Base-by-base conservation (phyloP, 2,113 vertebrate species). In the Helogale parvula region DNA sequence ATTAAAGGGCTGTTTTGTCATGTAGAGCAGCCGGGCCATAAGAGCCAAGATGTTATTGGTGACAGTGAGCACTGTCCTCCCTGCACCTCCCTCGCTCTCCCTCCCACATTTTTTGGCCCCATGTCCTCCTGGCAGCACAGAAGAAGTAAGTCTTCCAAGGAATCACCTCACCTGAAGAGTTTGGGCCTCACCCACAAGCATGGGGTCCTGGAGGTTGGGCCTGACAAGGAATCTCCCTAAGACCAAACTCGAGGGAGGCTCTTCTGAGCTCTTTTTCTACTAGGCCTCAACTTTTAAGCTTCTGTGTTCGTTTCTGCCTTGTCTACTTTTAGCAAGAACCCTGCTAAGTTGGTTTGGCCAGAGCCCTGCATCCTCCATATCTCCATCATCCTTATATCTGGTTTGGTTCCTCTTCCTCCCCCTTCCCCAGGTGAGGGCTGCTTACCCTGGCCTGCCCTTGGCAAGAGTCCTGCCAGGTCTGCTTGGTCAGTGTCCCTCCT, bases 21-120 rank as follows among this genome's bases (percentile, higher is more conserved):
- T 52, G 0, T 29, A 13, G n/a, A 38, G 31, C 4, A 6, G 0
- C 25, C 33, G 11, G 45, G 68, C 60, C 45, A 23, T 8, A 0
- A 41, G 45, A 31, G 57, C 68, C 69, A 52, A 41, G 11, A 33
- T 21, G 41, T 23, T 23, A 8, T 2, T 17, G 29, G 38, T 60
- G 80, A 74, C 29, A n/a, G 33, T 19, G 63, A 38, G 38, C 45
- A 29, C 15, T 1, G 13, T 35, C 76, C 54, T 27, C n/a, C 65
- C 6, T 5, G 33, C 29, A 9, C 14, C 21, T 2, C 17, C 7
- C 23, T 23, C 11, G 4, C 65, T 16, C 9, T 16, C 52, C 31
- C 47, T n/a, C 54, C 31, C 27, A 17, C 68, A 69, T 38, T 8
- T 41, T 38, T 27, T 54, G 27, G 77, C n/a, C 38, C 7, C 10